phyloP scores from a whole-genome alignment of 2,113 vertebrate genomes.

The Morone chrysops region DNA sequence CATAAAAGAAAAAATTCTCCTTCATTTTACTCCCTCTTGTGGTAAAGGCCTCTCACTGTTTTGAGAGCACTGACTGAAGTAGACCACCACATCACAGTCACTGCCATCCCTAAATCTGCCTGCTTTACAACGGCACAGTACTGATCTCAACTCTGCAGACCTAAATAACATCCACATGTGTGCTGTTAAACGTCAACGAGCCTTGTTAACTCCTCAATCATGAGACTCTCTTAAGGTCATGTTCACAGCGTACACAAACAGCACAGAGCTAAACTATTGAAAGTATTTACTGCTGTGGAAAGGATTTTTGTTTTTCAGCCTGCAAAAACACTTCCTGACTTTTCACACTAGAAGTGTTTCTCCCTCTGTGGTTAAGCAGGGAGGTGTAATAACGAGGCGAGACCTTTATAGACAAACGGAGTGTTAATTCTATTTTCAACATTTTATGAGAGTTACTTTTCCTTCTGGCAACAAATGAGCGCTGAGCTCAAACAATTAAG shows the following conservation, averaged over 20 bases:
- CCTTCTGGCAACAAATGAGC: constrained; percentile 28
- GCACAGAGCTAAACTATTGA: constrained; percentile 10
- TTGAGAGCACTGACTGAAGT: constrained; percentile 14
- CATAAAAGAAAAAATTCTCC: not conserved
- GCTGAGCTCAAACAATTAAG: constrained; percentile 57
- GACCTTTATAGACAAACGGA: constrained; percentile 45
- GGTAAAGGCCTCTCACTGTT: not conserved
- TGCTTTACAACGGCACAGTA: constrained; percentile 22
- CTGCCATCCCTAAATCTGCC: constrained; percentile 31
- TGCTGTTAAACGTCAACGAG: constrained; percentile 4
- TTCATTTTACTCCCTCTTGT: not conserved
- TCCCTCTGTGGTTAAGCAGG: constrained; percentile 13
- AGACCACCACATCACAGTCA: constrained; percentile 24
- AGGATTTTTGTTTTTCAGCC: not conserved
- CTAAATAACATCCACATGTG: constrained; percentile 30
- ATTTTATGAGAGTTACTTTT: constrained; percentile 49
- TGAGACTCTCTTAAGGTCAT: not conserved
- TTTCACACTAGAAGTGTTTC: constrained; percentile 3
- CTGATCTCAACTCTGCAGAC: not conserved
- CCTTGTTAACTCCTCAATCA: constrained; percentile 10
- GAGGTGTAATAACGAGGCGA: constrained; percentile 33
- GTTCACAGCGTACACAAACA: constrained; percentile 1
- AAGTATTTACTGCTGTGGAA: constrained; percentile 24
- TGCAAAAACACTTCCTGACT: constrained; percentile 1
- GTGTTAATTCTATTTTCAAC: constrained; percentile 65